Conservation (phyloP, 1,140 invertebrate species). For the Aleiodes sp. region DNA sequence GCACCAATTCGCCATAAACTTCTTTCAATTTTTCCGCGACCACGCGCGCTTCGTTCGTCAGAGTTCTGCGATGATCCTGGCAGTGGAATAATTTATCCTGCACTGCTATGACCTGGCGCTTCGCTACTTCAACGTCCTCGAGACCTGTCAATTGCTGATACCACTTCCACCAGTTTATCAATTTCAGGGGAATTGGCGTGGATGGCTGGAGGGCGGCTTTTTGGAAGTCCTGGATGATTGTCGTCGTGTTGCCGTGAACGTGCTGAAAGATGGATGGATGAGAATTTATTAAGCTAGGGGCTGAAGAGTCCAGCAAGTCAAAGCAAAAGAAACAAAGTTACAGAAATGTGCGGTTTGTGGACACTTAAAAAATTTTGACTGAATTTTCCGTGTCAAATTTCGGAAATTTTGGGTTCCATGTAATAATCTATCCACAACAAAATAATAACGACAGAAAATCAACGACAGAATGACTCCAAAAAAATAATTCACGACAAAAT, state of each 20-base stretch:
- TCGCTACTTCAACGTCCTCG: conserved; percentile 53
- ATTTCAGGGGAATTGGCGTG: conserved; percentile 47
- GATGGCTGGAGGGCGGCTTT: conserved; percentile 40
- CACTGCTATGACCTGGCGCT: conserved; percentile 51
- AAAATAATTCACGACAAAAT: no score
- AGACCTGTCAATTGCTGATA: conserved; percentile 59
- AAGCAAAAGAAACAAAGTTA: no score
- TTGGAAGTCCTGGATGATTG: conserved; percentile 53
- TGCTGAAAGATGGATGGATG: conserved; percentile 50
- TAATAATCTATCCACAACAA: no score
- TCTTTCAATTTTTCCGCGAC: conserved; percentile 56
- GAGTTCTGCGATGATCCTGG: conserved; percentile 49
- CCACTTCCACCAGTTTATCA: conserved; percentile 58
- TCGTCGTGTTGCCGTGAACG: conserved; percentile 44
- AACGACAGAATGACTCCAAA: no score
- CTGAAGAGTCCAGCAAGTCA: no score
- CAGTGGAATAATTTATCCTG: conserved; percentile 60
- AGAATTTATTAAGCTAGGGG: no score
- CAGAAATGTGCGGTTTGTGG: no score
- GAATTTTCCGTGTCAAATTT: no score
- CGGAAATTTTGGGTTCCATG: no score
- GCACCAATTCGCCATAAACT: conserved; percentile 56
- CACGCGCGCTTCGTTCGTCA: conserved; percentile 42
- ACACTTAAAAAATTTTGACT: no score
- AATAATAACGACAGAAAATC: no score